Percentiles rank a stretch among this genome's conserved stretches.
These are phyloP conservation scores for Pomatostomus ruficeps DNA, from an alignment of 2,113 vertebrate genomes.

Conservation along the genomic window DNA sequence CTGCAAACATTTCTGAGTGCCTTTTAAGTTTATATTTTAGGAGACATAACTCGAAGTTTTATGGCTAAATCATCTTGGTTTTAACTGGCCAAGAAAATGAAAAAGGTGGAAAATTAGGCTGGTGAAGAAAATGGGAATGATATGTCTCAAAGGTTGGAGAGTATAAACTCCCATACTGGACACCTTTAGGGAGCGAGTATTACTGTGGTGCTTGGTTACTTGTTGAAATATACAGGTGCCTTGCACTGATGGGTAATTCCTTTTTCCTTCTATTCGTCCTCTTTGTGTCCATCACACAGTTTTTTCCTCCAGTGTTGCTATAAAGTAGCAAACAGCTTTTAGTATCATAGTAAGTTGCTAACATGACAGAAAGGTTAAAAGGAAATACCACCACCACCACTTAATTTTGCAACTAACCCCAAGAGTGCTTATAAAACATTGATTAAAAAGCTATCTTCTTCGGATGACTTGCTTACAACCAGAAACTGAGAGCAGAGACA, in stretches of 20 bases:
- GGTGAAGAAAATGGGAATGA: neutral
- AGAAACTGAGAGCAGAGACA: neutral
- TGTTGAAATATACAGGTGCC: neutral
- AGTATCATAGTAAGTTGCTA: neutral
- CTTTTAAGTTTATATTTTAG: neutral
- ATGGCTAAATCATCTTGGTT: neutral
- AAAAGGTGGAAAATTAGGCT: neutral
- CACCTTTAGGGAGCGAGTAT: neutral
- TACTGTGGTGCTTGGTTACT: neutral
- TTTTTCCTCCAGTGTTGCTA: neutral
- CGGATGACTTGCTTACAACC: neutral
- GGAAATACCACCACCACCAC: neutral
- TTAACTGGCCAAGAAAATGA: neutral
- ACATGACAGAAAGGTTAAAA: neutral
- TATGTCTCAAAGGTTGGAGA: neutral
- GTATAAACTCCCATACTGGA: neutral
- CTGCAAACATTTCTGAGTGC: neutral
- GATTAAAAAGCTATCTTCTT: neutral
- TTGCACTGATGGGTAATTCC: neutral
- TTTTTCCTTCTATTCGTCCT: neutral
- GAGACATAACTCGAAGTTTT: neutral
- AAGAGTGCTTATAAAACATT: fast-evolving
- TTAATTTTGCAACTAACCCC: neutral
- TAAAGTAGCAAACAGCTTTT: neutral
- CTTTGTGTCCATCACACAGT: neutral